Evolutionary conservation across 2,113 vertebrate genomes (phyloP), one percentile per base, ranked within the genome.

Genomic region (Epinephelus moara): DNA sequence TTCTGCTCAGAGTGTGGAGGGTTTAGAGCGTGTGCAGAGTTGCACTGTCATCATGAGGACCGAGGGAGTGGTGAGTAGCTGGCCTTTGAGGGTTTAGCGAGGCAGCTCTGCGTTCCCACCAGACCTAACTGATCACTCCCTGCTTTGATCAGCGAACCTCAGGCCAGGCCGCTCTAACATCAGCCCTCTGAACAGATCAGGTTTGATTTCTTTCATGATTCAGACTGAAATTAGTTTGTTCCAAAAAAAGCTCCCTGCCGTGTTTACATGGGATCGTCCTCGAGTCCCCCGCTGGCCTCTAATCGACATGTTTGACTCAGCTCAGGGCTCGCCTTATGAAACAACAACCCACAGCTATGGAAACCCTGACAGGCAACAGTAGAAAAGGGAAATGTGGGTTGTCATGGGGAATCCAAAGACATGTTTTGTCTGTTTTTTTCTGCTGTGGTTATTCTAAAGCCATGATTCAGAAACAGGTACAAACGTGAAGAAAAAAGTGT

Each of bases 271-370:
- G 80, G 80, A 70, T 74, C 69, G 50, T 85, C 64, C 42, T 60
- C 0, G 21, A 61, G 21, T 50, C 56, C 52, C 57, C 15, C 15
- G 1, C 23, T 6, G 10, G 42, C 52, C 64, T 56, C 60, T 71
- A 67, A 81, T 72, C 13, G 33, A 40, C n/a, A 7, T 59, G 53
- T 75, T 33, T 86, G 77, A 88, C 77, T 81, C 74, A 55, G 17
- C 70, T 25, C 0, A 45, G 84, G 69, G 69, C 69, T 84, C 11
- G 70, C 75, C 69, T 80, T 75, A 27, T 68, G 80, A 86, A 81
- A 78, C 60, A 72, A 33, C 70, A 76, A 52, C 50, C 66, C 81
- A 63, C 77, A 37, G 79, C 61, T 53, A 8, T 84, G 81, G 66
- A 81, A 86, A 82, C 67, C 75, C 82, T 73, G 42, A 73, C 45